Base-by-base conservation (phyloP, 2,113 vertebrate species). In the Phasianus colchicus region DNA sequence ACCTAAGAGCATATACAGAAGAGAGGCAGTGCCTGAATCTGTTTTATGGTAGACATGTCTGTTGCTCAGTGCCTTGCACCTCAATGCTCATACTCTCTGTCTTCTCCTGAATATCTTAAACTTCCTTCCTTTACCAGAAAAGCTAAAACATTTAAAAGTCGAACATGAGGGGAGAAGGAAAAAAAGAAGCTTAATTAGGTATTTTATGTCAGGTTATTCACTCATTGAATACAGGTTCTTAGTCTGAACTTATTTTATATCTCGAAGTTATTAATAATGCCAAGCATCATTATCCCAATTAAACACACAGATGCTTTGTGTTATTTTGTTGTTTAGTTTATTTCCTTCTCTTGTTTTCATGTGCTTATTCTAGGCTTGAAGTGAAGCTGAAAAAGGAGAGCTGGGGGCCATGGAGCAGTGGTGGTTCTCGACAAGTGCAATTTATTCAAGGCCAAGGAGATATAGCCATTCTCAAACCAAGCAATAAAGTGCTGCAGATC, bases 341-440 rank as follows among this genome's bases (percentile, higher is more conserved):
- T 29, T n/a, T 54, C 42, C 27, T 20, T n/a, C 54, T 70, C 1
- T 2, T 65, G 30, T 93, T 40, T 71, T 43, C 13, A 5, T 13
- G 7, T 32, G 5, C 65, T 95, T 92, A 10, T 79, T 13, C 40
- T 95, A 99, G 99, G 97, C 98, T 99, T 97, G 99, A 99, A 94
- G 86, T 99, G 97, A 99, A 99, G 96, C 95, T 99, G 96, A 99
- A 99, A 93, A 99, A 99, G 97, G 99, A 99, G 97, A 99, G 97
- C 86, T 99, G 99, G 99, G 99, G 99, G 13, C 99, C 99, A 52
- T 98, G 99, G 98, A 99, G 98, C 40, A 99, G 98, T 0, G 98
- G 97, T 14, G 98, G 99, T 32, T 98, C 99, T 73, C 98, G 99
- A 42, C 99, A 99, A 96, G 98, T 99, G 70, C 96, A 98, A 52